Evolutionary conservation across 2,113 vertebrate species (phyloP).

Genomic region (Zosterops hypoxanthus): DNA sequence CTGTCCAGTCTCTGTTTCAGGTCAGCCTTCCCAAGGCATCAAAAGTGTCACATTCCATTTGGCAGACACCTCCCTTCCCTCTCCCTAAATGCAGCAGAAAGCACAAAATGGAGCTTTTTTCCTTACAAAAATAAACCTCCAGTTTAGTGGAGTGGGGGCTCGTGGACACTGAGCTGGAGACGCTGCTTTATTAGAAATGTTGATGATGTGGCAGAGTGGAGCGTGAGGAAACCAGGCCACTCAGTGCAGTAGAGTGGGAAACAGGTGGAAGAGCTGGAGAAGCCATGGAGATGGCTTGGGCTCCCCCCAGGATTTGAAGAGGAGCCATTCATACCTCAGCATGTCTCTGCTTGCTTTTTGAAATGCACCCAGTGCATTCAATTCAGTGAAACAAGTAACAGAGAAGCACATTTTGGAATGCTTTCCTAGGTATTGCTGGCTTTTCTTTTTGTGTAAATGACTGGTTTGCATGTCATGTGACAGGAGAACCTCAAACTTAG

Average conservation of each 20-base stretch:
- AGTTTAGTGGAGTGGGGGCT: not conserved
- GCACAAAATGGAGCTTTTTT: not conserved
- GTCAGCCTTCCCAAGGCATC: not conserved
- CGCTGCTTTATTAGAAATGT: not conserved
- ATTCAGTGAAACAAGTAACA: not conserved
- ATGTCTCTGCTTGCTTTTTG: not conserved
- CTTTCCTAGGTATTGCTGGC: not conserved
- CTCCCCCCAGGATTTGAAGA: not conserved
- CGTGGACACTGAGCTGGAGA: not conserved
- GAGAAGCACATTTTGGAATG: not conserved
- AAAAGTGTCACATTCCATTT: not conserved
- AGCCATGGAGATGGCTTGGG: accelerated
- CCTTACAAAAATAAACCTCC: not conserved
- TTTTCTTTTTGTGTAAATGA: not conserved
- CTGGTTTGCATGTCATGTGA: not conserved
- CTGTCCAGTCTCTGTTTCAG: not conserved
- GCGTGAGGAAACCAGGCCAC: accelerated
- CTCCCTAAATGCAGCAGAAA: accelerated
- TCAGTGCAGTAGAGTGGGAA: not conserved
- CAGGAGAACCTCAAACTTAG: not conserved
- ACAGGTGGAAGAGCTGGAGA: not conserved
- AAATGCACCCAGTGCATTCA: not conserved
- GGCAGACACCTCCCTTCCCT: accelerated
- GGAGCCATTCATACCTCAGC: not conserved
- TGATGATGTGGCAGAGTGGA: not conserved